Base-by-base conservation (phyloP, 1,140 invertebrate species). In the Limonius californicus region DNA sequence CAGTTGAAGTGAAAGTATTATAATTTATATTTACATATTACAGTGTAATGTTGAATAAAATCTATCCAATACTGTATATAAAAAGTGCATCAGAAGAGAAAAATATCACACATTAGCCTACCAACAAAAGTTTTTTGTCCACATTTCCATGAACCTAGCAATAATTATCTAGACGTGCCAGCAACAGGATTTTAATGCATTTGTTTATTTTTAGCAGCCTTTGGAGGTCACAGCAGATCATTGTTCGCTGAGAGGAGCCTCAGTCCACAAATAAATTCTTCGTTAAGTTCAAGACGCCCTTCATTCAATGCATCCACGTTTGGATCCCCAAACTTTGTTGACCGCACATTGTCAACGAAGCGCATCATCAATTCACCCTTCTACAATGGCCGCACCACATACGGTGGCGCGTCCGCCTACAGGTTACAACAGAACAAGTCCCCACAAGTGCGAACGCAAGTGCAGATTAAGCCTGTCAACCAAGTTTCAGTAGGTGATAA, bases 301-400 rank as follows among this genome's bases (percentile, higher is more conserved):
- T 78, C 78, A 30, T 86, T 86, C 65, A 84, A 85, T 66, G 77
- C 80, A 11, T 87, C 81, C 20, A 70, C 78, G 27, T 76, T 76
- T 57, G 72, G 71, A n/a, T 73, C 75, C 4, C 66, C 72, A 11
- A 69, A 64, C 65, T 73, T 78, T 59, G 67, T 73, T 32, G 70
- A 74, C 68, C 68, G 73, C 32, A 76, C 76, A 12, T 39, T 76
- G 2, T 65, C 71, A 14, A 74, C 70, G 2, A 70, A 74, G 63
- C 70, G 70, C 32, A 74, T 79, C 45, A 68, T 82, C 35, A 80
- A 79, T 53, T 88, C 91, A 9, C 87, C 91, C 27, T 94, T 93
- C 75, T 94, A 94, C 73, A 81, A 81, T 65, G 90, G 90, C n/a
- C 84, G 82, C 65, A 92, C 88, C 1, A 85, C 83, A 43, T 94